Percentiles rank a stretch among this genome's conserved stretches.
Evolutionary conservation across 2,113 vertebrate genomes (phyloP).

Genomic region (Campylomormyrus tamandua): DNA sequence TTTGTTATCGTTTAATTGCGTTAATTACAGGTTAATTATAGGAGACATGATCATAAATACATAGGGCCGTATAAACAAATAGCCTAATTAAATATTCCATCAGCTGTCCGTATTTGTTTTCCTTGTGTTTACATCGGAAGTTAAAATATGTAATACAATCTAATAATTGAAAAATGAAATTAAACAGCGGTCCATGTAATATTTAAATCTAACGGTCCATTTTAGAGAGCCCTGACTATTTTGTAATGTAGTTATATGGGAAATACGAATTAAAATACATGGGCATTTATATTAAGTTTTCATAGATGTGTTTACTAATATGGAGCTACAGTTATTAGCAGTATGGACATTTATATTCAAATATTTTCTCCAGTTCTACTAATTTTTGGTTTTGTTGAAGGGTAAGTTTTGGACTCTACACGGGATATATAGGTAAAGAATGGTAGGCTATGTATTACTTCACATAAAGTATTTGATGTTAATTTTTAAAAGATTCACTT

Average conservation of each 20-base stretch:
- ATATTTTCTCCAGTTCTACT: neutral
- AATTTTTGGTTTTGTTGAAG: neutral
- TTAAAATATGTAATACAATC: neutral
- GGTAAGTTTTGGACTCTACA: neutral
- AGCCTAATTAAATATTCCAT: neutral
- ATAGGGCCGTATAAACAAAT: neutral
- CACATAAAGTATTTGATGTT: neutral
- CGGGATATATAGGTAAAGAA: neutral
- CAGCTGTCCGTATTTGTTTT: neutral
- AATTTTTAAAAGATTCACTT: neutral
- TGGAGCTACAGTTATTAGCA: neutral
- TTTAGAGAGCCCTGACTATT: neutral
- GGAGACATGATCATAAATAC: neutral
- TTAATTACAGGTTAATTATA: neutral
- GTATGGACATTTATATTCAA: neutral
- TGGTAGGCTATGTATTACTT: neutral
- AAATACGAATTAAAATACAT: neutral
- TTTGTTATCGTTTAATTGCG: neutral
- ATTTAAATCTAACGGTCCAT: neutral
- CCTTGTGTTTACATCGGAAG: neutral
- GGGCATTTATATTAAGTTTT: neutral
- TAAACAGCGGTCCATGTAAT: neutral
- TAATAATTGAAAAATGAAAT: neutral
- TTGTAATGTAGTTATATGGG: neutral
- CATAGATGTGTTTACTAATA: neutral